Evolutionary conservation across 2,113 vertebrate genomes (phyloP).

Genomic region (Semnopithecus entellus): DNA sequence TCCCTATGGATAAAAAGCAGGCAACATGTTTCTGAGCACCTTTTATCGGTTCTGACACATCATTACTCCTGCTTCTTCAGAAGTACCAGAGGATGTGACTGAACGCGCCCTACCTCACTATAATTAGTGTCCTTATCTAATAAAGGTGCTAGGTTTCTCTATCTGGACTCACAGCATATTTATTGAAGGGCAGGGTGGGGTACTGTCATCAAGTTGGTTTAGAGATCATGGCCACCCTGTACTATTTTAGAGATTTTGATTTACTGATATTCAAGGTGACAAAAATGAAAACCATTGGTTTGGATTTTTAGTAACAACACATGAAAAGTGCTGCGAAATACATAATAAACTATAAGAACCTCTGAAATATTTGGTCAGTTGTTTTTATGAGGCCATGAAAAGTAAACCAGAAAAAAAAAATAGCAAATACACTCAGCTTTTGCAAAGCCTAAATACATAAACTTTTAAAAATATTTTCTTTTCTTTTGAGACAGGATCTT

Average conservation of each 20-base stretch:
- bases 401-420: neutral
- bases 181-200: neutral
- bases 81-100: neutral
- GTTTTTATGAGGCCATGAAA: neutral
- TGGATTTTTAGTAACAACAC: slow-evolving; percentile 30
- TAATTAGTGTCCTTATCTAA: slow-evolving; percentile 51
- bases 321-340: neutral
- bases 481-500: too few relatives aligned
- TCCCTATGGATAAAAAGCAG: neutral
- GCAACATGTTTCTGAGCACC: neutral
- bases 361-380: neutral
- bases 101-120: neutral
- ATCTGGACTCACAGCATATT: neutral
- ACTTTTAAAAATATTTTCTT: too few relatives aligned
- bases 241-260: slow-evolving; percentile 53
- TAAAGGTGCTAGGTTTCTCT: slow-evolving; percentile 6
- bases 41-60: slow-evolving; percentile 52
- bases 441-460: neutral
- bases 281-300: neutral
- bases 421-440: neutral
- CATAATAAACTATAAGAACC: neutral
- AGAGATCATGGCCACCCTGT: neutral
- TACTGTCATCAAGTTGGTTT: neutral
- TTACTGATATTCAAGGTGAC: slow-evolving; percentile 14
- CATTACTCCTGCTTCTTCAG: neutral